A percentile compares a stretch with the other conserved stretches of the same genome.
Evolutionary conservation across 2,888 invertebrate species (phyloP).

Genomic region (Siphlonurus alternatus): DNA sequence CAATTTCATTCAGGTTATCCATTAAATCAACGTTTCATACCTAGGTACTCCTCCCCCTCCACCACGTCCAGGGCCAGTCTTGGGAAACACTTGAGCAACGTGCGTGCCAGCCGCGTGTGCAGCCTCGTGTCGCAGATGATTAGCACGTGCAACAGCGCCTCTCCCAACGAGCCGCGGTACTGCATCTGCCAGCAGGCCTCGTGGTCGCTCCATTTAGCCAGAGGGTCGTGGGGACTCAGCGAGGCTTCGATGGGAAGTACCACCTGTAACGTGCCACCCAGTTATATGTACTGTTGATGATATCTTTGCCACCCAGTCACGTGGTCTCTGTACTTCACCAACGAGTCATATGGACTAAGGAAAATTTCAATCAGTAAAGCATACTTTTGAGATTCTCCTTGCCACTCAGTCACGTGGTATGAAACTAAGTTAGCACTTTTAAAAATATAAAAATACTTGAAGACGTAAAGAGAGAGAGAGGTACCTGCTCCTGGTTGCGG

Average conservation of each 20-base stretch:
- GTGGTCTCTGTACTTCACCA: no score
- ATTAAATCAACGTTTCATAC: no score
- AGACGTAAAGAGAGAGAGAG: no score
- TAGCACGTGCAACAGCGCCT: conserved; percentile 83
- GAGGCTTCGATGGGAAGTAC: conserved; percentile 78
- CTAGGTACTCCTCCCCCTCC: conserved; percentile 93
- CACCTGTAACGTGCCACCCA: conserved; percentile 29
- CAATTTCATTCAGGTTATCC: no score
- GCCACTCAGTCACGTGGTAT: no score
- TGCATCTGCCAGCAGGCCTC: conserved; percentile 97
- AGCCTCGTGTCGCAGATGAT: conserved; percentile 84
- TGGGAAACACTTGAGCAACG: conserved; percentile 80
- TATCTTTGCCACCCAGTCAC: no score
- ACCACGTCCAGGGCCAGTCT: conserved; percentile 84
- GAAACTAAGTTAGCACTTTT: no score
- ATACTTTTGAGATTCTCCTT: no score
- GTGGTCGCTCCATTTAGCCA: conserved; percentile 78
- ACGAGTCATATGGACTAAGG: no score
- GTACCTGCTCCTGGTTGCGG: conserved; percentile 41
- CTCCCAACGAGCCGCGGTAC: conserved; percentile 86
- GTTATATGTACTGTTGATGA: no score
- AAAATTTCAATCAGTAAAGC: no score
- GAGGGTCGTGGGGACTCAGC: conserved; percentile 66
- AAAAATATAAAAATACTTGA: no score
- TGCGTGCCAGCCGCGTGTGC: conserved; percentile 69